Conservation (phyloP, 2,797 vertebrate species). For the Labroides dimidiatus region DNA sequence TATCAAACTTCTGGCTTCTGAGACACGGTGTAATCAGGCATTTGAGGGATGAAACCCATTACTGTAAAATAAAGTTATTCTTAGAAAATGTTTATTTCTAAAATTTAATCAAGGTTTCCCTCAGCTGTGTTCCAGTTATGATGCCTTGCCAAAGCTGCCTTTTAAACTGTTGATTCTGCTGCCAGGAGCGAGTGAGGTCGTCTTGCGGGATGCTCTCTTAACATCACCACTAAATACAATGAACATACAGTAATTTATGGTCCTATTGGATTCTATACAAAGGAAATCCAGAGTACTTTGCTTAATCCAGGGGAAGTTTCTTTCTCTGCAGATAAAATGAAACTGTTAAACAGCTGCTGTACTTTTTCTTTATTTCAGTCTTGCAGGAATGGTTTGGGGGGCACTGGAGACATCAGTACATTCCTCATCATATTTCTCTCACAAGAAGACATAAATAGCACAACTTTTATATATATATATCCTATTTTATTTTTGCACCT, state of each 20-base stretch:
- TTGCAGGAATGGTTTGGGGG: slow-evolving; percentile 29
- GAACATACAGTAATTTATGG: slow-evolving; percentile 47
- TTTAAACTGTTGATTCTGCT: slow-evolving; percentile 42
- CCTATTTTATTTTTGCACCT: slow-evolving; percentile 3
- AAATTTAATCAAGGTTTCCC: slow-evolving; percentile 69
- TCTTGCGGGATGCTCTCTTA: slow-evolving; percentile 55
- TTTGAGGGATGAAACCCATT: slow-evolving; percentile 71
- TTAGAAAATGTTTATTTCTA: slow-evolving; percentile 75
- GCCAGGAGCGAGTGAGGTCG: slow-evolving; percentile 48
- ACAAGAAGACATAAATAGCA: slow-evolving; percentile 7
- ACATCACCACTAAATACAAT: slow-evolving; percentile 59
- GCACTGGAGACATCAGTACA: neutral
- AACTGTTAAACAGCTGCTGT: slow-evolving; percentile 29
- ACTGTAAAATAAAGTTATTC: slow-evolving; percentile 78
- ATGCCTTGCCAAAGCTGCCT: slow-evolving; percentile 55
- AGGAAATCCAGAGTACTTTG: slow-evolving; percentile 49
- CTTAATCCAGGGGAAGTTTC: slow-evolving; percentile 43
- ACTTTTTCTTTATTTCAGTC: slow-evolving; percentile 39
- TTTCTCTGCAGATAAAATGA: slow-evolving; percentile 7
- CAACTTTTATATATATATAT: too few relatives aligned
- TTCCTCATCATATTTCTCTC: slow-evolving; percentile 29
- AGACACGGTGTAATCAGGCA: slow-evolving; percentile 67
- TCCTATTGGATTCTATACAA: slow-evolving; percentile 8
- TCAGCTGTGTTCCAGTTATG: slow-evolving; percentile 53
- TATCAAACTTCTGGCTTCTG: slow-evolving; percentile 70